phyloP scores from a whole-genome alignment of 2,888 invertebrate genomes.

The Epirrhoe alternata region DNA sequence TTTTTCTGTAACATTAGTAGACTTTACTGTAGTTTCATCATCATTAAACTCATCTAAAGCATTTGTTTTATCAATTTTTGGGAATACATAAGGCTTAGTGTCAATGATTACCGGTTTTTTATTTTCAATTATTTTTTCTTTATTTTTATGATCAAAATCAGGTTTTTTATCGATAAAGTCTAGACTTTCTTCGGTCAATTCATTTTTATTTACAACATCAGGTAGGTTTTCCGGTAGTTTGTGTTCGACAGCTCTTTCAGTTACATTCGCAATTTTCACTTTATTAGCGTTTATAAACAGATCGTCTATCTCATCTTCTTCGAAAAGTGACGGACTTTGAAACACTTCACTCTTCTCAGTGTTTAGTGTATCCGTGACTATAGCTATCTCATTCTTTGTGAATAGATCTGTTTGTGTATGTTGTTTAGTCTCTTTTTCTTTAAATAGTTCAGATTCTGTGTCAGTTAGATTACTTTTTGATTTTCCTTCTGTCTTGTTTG shows the following conservation, averaged over 20 bases:
- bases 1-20: not conserved
- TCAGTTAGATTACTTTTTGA: conserved; percentile 11
- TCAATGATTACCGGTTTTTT: conserved; percentile 8
- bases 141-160: not conserved
- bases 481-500: conserved; percentile 2
- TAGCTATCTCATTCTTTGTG: conserved; percentile 5
- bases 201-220: conserved; percentile 4
- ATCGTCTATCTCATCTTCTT: conserved; percentile 61
- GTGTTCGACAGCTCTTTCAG: conserved; percentile 6
- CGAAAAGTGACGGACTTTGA: conserved; percentile 60
- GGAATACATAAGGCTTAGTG: conserved; percentile 7
- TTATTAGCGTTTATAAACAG: conserved; percentile 47
- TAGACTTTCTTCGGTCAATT: conserved; percentile 4
- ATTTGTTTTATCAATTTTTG: conserved; percentile 9
- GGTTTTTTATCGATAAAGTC: not conserved
- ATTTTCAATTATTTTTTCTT: conserved; percentile 1
- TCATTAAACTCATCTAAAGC: conserved; percentile 15
- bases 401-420: not conserved
- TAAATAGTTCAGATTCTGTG: conserved; percentile 11
- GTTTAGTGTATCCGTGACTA: conserved; percentile 22
- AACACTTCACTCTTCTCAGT: conserved; percentile 34
- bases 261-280: conserved; percentile 14
- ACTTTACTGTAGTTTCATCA: conserved; percentile 22
- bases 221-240: conserved; percentile 12
- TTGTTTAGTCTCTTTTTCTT: not conserved